phyloP scores from a whole-genome alignment of 2,797 vertebrate genomes.

The Setipinna tenuifilis region DNA sequence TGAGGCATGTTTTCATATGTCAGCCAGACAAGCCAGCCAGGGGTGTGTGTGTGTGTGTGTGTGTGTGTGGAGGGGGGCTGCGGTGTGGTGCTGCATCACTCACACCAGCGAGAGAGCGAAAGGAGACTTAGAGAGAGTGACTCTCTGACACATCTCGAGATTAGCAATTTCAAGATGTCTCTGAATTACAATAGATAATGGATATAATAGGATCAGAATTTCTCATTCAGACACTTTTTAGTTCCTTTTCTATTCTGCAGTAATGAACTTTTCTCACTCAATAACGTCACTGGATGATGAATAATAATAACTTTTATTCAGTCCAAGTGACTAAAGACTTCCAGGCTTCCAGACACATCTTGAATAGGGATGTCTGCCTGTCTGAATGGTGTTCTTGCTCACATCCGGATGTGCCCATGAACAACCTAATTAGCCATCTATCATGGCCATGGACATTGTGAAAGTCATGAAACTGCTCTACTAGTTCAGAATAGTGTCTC shows the following conservation, averaged over 20 bases:
- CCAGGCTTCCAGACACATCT: too few relatives aligned
- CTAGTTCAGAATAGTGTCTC: too few relatives aligned
- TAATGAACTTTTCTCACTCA: neutral
- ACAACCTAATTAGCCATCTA: too few relatives aligned
- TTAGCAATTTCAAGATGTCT: neutral
- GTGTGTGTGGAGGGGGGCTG: conserved; percentile 24
- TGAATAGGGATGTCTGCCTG: too few relatives aligned
- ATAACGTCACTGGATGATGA: neutral
- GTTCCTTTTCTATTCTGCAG: neutral
- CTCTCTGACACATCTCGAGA: neutral
- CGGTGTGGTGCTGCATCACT: too few relatives aligned
- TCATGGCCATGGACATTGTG: too few relatives aligned
- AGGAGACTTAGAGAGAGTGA: neutral
- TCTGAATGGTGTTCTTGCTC: too few relatives aligned
- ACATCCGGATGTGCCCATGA: too few relatives aligned
- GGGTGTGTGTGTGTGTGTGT: conserved; percentile 51
- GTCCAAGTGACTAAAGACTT: too few relatives aligned
- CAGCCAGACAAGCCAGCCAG: conserved; percentile 25
- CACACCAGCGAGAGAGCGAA: neutral
- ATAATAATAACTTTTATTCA: too few relatives aligned
- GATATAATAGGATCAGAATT: too few relatives aligned
- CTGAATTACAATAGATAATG: neutral
- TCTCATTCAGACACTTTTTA: neutral
- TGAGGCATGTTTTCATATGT: neutral
- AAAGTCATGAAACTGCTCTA: too few relatives aligned